Percentiles rank a stretch among this genome's conserved stretches.
Evolutionary conservation across 2,797 vertebrate genomes (phyloP).

Genomic region (Phoeniculus purpureus): DNA sequence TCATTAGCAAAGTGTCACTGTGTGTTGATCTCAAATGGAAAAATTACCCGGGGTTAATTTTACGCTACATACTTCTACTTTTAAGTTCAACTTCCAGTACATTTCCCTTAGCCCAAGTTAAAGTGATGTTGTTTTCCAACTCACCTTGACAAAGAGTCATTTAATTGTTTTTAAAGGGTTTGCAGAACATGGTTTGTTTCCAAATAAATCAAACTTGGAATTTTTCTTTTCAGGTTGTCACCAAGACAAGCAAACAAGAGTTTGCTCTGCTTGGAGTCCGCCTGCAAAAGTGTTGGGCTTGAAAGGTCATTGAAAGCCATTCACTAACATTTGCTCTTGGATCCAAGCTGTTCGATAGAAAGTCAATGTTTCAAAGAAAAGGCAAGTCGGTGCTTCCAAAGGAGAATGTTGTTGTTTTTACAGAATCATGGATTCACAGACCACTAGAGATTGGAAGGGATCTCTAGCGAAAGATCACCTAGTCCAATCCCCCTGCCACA

Average conservation of each 20-base stretch:
- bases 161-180: not conserved
- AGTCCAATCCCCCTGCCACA: too few species aligned
- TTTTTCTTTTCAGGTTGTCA: not conserved
- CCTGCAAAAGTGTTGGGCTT: not conserved
- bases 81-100: not conserved
- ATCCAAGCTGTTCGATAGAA: not conserved
- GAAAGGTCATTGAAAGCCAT: constrained; percentile 5
- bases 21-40: not conserved
- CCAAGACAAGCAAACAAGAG: not conserved
- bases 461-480: too few species aligned
- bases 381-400: not conserved
- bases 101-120: not conserved
- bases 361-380: not conserved
- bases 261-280: not conserved
- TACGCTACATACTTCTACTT: not conserved
- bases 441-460: too few species aligned
- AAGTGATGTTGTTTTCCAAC: not conserved
- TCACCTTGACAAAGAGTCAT: not conserved
- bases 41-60: not conserved
- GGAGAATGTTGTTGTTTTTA: not conserved
- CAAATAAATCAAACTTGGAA: not conserved
- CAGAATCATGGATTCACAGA: too few species aligned
- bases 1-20: not conserved
- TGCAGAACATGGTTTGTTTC: not conserved
- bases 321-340: not conserved